Evolutionary conservation across 2,797 vertebrate genomes (phyloP).

Genomic region (Channallabes apus): DNA sequence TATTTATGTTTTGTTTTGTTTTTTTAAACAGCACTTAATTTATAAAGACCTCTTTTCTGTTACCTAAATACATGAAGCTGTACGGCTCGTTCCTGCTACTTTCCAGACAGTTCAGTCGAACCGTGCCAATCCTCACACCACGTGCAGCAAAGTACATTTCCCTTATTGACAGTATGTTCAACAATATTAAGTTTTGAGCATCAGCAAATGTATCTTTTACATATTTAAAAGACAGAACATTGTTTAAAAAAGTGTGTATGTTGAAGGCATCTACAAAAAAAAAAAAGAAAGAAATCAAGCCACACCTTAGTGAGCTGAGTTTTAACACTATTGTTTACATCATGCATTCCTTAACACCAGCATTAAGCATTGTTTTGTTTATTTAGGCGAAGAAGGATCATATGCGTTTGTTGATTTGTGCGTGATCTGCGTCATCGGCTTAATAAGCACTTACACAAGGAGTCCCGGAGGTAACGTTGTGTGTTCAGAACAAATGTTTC

Average conservation of each 20-base stretch:
- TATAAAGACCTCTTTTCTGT: slow-evolving; percentile 70
- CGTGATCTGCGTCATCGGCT: neutral
- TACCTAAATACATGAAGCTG: slow-evolving; percentile 54
- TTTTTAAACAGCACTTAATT: slow-evolving; percentile 87
- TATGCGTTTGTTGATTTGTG: neutral
- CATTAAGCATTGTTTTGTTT: slow-evolving; percentile 5
- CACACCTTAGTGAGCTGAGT: neutral
- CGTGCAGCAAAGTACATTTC: neutral
- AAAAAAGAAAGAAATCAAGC: neutral
- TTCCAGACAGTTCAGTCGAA: neutral
- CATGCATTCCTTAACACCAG: neutral
- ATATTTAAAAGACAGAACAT: neutral
- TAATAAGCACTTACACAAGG: neutral
- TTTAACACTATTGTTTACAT: neutral
- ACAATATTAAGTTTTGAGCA: neutral
- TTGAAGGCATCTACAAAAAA: neutral
- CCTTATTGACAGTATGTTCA: too few species aligned
- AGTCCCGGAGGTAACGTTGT: neutral
- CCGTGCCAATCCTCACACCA: neutral
- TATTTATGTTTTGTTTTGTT: slow-evolving; percentile 82
- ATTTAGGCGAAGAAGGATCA: slow-evolving; percentile 1
- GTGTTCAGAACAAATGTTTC: neutral
- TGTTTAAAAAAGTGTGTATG: neutral
- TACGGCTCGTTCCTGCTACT: slow-evolving; percentile 22
- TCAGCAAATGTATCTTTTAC: neutral